Evolutionary conservation across 2,113 vertebrate species (phyloP).

Genomic region (Bubo blakistoni): DNA sequence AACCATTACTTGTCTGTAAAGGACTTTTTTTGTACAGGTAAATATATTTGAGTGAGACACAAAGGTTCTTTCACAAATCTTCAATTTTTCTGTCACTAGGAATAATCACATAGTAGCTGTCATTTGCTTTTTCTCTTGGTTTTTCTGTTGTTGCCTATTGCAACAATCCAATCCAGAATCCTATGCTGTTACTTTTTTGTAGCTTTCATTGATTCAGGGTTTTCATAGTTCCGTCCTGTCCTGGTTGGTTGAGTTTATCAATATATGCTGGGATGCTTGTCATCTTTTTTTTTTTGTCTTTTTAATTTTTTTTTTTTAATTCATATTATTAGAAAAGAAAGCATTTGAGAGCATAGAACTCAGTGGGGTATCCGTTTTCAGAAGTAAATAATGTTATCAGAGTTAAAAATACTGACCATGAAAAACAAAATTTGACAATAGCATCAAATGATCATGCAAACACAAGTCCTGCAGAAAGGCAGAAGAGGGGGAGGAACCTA

Average conservation of each 20-base stretch:
- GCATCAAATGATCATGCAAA: not conserved
- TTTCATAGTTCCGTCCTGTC: not conserved
- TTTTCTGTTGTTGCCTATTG: not conserved
- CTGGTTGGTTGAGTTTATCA: not conserved
- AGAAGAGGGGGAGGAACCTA: not conserved
- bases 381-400: not conserved
- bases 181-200: not conserved
- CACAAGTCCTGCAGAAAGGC: not conserved
- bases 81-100: not conserved
- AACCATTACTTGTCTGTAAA: not conserved
- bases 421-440: not conserved
- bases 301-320: not conserved
- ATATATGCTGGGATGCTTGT: not conserved
- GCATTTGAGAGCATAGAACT: not conserved
- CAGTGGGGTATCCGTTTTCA: not conserved
- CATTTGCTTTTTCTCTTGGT: not conserved
- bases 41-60: not conserved
- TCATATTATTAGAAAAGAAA: not conserved
- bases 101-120: not conserved
- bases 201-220: not conserved
- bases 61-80: not conserved
- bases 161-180: not conserved
- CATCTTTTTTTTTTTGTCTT: not conserved
- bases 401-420: not conserved
- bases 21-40: accelerated